A percentile compares a stretch with the other conserved stretches of the same genome.
Evolutionary conservation across 2,113 vertebrate species (phyloP).

Genomic region (Pelecanoides urinatrix): DNA sequence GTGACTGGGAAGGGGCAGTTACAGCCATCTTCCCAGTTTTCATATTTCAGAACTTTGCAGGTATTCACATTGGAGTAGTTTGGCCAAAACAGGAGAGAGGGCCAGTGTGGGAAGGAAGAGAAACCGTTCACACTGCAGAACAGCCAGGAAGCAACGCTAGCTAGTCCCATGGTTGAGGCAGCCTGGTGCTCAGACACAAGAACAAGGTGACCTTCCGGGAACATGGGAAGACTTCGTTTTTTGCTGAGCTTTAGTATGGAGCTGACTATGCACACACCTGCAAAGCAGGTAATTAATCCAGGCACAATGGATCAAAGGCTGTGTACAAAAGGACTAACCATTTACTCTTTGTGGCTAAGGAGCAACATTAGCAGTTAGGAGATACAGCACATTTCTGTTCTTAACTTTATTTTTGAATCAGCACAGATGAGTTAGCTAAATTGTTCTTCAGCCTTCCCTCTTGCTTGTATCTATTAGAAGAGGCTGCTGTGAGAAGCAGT

Average conservation of each 20-base stretch:
- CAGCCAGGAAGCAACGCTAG: not conserved
- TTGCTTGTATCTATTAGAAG: not conserved
- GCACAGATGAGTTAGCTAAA: not conserved
- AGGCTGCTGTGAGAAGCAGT: not conserved
- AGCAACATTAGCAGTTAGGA: not conserved
- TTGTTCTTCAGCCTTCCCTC: not conserved
- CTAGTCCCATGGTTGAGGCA: not conserved
- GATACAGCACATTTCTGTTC: not conserved
- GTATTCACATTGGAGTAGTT: not conserved
- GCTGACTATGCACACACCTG: accelerated
- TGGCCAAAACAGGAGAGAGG: not conserved
- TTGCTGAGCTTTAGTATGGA: not conserved
- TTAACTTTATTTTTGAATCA: not conserved
- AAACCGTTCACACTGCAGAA: accelerated
- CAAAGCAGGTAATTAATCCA: not conserved
- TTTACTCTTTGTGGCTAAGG: not conserved
- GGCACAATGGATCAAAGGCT: not conserved
- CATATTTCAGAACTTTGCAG: not conserved
- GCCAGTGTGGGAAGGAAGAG: not conserved
- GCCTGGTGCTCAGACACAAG: not conserved
- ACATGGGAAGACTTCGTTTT: not conserved
- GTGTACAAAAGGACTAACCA: not conserved
- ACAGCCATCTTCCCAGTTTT: not conserved
- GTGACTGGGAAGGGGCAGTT: not conserved
- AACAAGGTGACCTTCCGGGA: not conserved